Evolutionary conservation across 2,113 vertebrate genomes (phyloP).

Genomic region (Podarcis muralis): DNA sequence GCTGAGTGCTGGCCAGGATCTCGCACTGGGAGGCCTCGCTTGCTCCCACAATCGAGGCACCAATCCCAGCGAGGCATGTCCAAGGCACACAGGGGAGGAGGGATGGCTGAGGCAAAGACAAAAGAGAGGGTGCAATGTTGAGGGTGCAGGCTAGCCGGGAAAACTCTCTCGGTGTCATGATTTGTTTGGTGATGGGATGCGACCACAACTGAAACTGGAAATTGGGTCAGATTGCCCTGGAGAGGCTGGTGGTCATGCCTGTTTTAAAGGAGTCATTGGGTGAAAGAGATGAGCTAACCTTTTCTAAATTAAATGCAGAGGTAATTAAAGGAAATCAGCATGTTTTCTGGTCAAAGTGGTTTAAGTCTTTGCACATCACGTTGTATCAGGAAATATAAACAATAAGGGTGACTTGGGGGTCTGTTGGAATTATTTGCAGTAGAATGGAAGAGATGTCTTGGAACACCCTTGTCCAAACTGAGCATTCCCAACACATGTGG

Average conservation of each 20-base stretch:
- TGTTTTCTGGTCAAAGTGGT: background rate
- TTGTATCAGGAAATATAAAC: too few species aligned
- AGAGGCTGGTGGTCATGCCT: background rate
- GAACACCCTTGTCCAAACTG: background rate
- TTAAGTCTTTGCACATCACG: too few species aligned
- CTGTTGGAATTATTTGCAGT: too few species aligned
- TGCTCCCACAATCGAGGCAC: background rate
- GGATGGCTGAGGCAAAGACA: background rate
- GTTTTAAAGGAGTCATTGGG: background rate
- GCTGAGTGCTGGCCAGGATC: conserved; percentile 54
- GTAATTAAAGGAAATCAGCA: background rate
- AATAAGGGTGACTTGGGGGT: too few species aligned
- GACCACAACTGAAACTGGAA: background rate
- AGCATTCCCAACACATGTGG: background rate
- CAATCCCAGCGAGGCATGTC: background rate
- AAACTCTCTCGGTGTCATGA: background rate
- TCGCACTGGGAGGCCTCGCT: conserved; percentile 34
- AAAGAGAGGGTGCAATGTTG: background rate
- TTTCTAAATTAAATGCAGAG: background rate
- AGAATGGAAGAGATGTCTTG: too few species aligned
- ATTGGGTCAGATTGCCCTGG: background rate
- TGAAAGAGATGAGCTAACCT: background rate
- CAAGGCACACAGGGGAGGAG: background rate
- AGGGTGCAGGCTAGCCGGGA: background rate
- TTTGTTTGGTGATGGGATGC: background rate